Evolutionary conservation across 2,113 vertebrate genomes (phyloP), one percentile per base, ranked within the genome.

Genomic region (Panurus biarmicus): DNA sequence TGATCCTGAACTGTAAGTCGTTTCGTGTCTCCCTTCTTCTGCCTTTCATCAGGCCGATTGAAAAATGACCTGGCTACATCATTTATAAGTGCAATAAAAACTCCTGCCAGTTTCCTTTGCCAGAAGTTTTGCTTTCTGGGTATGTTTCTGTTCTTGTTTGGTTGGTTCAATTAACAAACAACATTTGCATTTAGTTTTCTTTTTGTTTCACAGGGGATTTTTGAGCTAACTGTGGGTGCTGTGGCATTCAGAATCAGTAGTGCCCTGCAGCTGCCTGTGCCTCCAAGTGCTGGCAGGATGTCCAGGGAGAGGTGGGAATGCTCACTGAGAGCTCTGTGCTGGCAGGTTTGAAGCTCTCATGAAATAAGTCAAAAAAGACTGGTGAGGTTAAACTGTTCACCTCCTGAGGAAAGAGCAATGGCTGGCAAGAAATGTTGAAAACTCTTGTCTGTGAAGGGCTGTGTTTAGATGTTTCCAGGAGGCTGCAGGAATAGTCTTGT

Each of bases 101-200:
- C 64, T 93, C 54, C 28, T 91, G 62, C 85, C 81, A 54, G 54
- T 72, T 96, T 90, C 44, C 80, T 78, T 81, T 57, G 86, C 89
- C 84, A 81, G 90, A 90, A 96, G 80, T 95, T 96, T 96, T 0
- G 1, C 89, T 91, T 94, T 92, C 70, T 89, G 91, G 80, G 85
- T 79, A 91, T 94, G 82, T 87, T 95, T 74, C 40, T 94, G 71
- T 87, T 90, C 66, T 57, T 65, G 57, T 85, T 94, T 92, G 60
- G 62, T 87, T 85, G 47, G 71, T 85, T 94, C 64, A 51, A 8
- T 61, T 96, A 82, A 66, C 11, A 8, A 58, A 26, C n/a, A 62
- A 23, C 62, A 66, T 61, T 57, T 79, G 29, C 66, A 66, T 87
- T 67, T 87, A 1, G 2, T 62, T 77, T 93, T 70, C n/a, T 64